Percentiles rank a stretch among this genome's conserved stretches.
phyloP scores from a whole-genome alignment of 1,140 invertebrate species.

The Brachionus paranguensis region DNA sequence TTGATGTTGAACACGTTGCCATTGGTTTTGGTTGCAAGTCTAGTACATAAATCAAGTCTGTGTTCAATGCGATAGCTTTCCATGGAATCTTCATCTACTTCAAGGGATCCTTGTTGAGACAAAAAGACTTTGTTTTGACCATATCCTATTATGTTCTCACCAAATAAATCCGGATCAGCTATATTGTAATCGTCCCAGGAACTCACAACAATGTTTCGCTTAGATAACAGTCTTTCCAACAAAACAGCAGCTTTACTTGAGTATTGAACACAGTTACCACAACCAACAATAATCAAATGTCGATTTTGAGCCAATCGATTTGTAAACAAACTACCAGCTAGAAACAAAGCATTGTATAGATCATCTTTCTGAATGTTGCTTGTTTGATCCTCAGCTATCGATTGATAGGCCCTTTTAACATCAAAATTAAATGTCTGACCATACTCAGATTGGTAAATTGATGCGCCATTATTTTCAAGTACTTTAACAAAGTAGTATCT shows the following conservation, averaged over 20 bases:
- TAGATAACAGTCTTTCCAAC: background rate
- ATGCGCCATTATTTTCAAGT: conserved; percentile 8
- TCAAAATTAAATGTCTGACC: conserved; percentile 26
- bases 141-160: background rate
- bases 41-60: background rate
- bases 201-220: conserved; percentile 30
- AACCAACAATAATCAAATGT: conserved; percentile 22
- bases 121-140: conserved; percentile 11
- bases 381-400: background rate
- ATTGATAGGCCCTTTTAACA: background rate
- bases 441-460: conserved; percentile 16
- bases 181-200: conserved; percentile 36
- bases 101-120: background rate
- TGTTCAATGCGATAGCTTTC: conserved; percentile 4
- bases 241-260: background rate
- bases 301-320: conserved; percentile 9
- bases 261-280: conserved; percentile 24
- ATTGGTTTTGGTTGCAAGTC: background rate
- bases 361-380: background rate
- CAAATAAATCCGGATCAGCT: background rate
- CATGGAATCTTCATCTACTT: background rate
- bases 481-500: conserved; percentile 34
- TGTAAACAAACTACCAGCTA: conserved; percentile 19
- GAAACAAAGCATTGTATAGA: conserved; percentile 4
- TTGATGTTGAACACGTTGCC: conserved; percentile 37